Evolutionary conservation across 1,140 invertebrate genomes (phyloP).

Genomic region (Euwallacea fornicatus): DNA sequence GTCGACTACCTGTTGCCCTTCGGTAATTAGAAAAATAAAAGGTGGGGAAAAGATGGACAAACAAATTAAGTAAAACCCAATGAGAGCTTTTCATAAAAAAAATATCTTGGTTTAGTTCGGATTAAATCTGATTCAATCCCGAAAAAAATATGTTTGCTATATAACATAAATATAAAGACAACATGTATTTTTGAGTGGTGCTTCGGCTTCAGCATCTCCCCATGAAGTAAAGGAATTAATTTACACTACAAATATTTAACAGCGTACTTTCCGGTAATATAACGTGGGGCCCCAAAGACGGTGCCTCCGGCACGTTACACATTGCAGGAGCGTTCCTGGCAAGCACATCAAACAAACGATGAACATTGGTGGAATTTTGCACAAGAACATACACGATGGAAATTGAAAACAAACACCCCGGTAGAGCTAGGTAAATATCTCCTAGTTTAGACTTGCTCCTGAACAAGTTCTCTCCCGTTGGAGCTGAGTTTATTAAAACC

Average conservation of each 20-base stretch:
- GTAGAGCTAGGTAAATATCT: conserved; percentile 21
- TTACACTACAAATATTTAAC: conserved; percentile 30
- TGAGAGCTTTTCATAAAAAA: neutral
- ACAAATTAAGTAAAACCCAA: conserved; percentile 1
- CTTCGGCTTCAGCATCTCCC: neutral
- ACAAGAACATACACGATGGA: conserved; percentile 23
- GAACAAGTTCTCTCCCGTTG: neutral
- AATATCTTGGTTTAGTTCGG: neutral
- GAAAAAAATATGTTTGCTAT: neutral
- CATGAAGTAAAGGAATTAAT: conserved; percentile 30
- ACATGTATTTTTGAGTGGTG: neutral
- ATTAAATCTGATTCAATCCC: neutral
- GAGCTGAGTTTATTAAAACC: neutral
- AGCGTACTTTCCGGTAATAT: conserved; percentile 20
- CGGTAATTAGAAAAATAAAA: conserved; percentile 10
- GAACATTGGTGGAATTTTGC: conserved; percentile 15
- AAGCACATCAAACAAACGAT: conserved; percentile 17
- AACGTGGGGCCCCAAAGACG: conserved; percentile 22
- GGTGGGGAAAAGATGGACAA: neutral
- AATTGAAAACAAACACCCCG: conserved; percentile 29
- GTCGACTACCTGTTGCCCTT: conserved; percentile 2
- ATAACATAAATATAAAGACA: neutral
- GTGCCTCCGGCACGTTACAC: conserved; percentile 27
- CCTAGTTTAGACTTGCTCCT: conserved; percentile 1
- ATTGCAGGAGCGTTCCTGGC: conserved; percentile 19